These are phyloP conservation scores for Hypselothyrea guttata DNA, from an alignment of 2,888 invertebrate species.

Conservation along the genomic window DNA sequence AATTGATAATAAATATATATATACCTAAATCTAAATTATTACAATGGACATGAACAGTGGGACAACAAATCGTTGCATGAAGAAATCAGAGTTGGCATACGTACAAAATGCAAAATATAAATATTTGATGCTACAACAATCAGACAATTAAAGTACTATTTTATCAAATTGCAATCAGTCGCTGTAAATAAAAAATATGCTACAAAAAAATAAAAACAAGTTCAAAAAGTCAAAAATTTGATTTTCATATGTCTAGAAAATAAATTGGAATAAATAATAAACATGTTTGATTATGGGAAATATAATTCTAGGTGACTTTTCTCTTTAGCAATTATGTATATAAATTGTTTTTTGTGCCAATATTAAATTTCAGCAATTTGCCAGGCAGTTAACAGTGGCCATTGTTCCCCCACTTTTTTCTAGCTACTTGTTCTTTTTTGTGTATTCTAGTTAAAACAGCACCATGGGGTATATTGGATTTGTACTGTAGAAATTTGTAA, in stretches of 20 bases:
- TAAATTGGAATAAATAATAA: slow-evolving; percentile 6
- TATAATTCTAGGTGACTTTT: slow-evolving; percentile 26
- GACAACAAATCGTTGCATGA: slow-evolving; percentile 37
- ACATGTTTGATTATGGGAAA: slow-evolving; percentile 39
- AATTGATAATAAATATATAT: background rate
- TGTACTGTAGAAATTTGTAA: too few species aligned
- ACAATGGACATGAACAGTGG: slow-evolving; percentile 39
- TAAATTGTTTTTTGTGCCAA: slow-evolving; percentile 1
- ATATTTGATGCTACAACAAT: background rate
- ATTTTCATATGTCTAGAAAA: slow-evolving; percentile 2
- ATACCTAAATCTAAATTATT: too few species aligned
- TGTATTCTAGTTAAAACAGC: too few species aligned
- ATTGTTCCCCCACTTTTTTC: slow-evolving; percentile 34
- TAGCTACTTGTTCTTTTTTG: slow-evolving; percentile 12
- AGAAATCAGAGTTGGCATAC: slow-evolving; percentile 17
- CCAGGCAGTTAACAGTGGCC: slow-evolving; percentile 32
- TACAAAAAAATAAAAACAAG: slow-evolving; percentile 2
- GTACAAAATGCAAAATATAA: too few species aligned
- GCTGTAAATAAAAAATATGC: slow-evolving; percentile 26
- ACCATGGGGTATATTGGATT: too few species aligned
- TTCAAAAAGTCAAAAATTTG: slow-evolving; percentile 11
- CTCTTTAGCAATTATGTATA: background rate
- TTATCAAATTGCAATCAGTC: background rate
- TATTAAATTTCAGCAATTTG: slow-evolving; percentile 48
- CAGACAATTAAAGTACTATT: too few species aligned